Evolutionary conservation across 2,113 vertebrate species (phyloP).

Genomic region (Promerops cafer): DNA sequence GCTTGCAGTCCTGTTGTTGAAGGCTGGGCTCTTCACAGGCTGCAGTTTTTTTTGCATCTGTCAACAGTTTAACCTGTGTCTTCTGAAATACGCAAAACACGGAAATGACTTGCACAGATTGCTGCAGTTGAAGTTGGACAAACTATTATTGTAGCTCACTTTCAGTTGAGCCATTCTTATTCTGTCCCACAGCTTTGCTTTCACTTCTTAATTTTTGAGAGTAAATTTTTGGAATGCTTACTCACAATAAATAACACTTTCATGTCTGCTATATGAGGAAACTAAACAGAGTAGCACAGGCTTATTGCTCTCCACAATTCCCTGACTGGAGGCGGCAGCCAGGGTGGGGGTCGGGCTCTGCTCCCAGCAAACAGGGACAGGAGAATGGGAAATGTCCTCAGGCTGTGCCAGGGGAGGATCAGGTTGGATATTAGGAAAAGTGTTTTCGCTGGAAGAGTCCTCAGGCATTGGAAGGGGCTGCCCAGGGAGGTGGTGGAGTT

Average conservation of each 20-base stretch:
- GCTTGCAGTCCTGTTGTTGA: neutral
- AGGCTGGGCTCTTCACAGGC: neutral
- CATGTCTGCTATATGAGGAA: neutral
- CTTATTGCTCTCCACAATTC: neutral
- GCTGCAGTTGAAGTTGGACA: neutral
- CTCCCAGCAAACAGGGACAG: neutral
- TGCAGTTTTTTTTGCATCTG: neutral
- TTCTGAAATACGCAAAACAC: accelerated
- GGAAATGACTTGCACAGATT: neutral
- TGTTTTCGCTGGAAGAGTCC: neutral
- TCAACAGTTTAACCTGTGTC: neutral
- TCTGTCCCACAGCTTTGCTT: neutral
- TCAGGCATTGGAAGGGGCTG: neutral
- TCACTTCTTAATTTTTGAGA: neutral
- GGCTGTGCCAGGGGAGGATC: neutral
- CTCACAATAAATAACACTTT: neutral
- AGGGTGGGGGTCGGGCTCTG: neutral
- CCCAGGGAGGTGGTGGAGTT: neutral
- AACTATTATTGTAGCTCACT: neutral
- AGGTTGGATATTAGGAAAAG: neutral
- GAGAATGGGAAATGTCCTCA: neutral
- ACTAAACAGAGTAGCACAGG: neutral
- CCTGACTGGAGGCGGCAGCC: neutral
- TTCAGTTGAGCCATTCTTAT: neutral
- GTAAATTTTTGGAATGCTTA: neutral